Evolutionary conservation across 2,888 invertebrate species (phyloP).

Genomic region (Melieria crassipennis): DNA sequence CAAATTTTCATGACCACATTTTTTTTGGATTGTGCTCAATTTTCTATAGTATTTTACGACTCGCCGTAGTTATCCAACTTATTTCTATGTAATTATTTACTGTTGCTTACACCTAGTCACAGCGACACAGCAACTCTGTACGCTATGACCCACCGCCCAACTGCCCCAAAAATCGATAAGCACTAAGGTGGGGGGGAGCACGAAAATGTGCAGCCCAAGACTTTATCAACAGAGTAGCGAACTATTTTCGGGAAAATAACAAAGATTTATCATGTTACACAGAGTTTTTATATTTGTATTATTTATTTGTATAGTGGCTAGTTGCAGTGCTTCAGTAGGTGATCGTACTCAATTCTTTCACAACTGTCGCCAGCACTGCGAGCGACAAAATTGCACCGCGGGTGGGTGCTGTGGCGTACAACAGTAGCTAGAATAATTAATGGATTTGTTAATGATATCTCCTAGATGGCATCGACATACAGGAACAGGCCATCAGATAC

Average conservation of each 20-base stretch:
- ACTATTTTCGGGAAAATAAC: neutral
- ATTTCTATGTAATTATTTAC: too few relatives aligned
- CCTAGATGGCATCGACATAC: conserved; percentile 60
- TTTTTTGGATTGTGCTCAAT: neutral
- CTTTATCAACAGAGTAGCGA: too few relatives aligned
- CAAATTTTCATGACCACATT: neutral
- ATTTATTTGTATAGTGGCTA: conserved; percentile 32
- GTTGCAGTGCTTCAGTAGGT: conserved; percentile 62
- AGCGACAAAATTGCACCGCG: conserved; percentile 65
- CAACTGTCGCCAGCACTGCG: conserved; percentile 67
- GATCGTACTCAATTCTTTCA: conserved; percentile 68
- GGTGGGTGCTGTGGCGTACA: conserved; percentile 51
- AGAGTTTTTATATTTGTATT: conserved; percentile 21
- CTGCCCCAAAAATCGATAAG: conserved; percentile 16
- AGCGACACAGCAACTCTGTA: too few relatives aligned
- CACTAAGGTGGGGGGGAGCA: neutral
- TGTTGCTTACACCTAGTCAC: too few relatives aligned
- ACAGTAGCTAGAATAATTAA: neutral
- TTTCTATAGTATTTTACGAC: too few relatives aligned
- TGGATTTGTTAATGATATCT: neutral
- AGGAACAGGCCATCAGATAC: conserved; percentile 59
- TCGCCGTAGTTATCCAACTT: too few relatives aligned
- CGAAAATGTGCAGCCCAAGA: conserved; percentile 10
- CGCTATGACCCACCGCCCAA: too few relatives aligned
- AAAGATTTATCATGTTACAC: conserved; percentile 8